phyloP scores from a whole-genome alignment of 2,797 vertebrate genomes.

The Cyprinella venusta region DNA sequence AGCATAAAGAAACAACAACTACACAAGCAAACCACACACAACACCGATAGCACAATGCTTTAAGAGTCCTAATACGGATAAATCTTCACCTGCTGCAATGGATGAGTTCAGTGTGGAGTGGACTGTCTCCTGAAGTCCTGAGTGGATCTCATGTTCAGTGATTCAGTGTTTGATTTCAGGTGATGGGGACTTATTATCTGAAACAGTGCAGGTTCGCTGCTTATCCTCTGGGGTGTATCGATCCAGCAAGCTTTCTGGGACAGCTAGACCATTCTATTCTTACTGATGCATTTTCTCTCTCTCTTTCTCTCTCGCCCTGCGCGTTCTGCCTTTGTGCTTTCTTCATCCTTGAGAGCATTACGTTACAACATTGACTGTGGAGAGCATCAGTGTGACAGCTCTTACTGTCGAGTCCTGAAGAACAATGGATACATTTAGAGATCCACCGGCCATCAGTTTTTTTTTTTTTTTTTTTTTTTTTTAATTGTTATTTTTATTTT shows the following conservation, averaged over 20 bases:
- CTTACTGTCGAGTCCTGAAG: not conserved
- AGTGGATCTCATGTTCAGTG: slow-evolving; percentile 43
- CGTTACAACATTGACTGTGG: slow-evolving; percentile 17
- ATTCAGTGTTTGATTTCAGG: slow-evolving; percentile 60
- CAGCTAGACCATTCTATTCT: slow-evolving; percentile 53
- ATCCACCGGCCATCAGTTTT: not conserved
- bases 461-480: too few species aligned
- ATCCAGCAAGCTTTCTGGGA: slow-evolving; percentile 51
- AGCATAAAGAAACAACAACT: not conserved
- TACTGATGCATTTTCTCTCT: slow-evolving; percentile 39
- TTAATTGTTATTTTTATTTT: too few species aligned
- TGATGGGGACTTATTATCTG: slow-evolving; percentile 62
- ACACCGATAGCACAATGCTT: not conserved
- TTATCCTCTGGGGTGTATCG: slow-evolving; percentile 60
- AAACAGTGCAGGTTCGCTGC: slow-evolving; percentile 55
- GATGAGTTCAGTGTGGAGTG: slow-evolving; percentile 8
- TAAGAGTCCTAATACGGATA: not conserved
- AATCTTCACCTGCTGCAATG: not conserved
- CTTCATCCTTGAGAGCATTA: slow-evolving; percentile 21
- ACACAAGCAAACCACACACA: slow-evolving; percentile 2
- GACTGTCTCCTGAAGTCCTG: slow-evolving; percentile 25
- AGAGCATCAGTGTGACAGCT: slow-evolving; percentile 15
- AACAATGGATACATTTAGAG: not conserved
- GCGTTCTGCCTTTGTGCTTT: not conserved
- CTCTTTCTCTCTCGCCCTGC: not conserved